These are phyloP conservation scores for Rugalucina vietnamica DNA, from an alignment of 2,888 invertebrate genomes.

Conservation along the genomic window DNA sequence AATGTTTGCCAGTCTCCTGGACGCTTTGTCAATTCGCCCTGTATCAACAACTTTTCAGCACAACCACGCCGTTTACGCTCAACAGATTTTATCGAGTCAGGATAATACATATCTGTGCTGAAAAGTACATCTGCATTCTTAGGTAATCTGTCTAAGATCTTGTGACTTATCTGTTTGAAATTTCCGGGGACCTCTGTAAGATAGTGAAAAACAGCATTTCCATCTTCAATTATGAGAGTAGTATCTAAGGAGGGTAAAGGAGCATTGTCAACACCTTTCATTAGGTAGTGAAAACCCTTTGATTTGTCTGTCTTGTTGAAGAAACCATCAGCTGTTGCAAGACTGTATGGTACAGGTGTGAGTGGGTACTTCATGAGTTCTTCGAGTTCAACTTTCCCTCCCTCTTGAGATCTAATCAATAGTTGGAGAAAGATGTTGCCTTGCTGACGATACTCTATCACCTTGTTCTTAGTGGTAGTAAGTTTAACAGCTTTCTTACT, in stretches of 20 bases:
- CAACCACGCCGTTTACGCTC: constrained; percentile 19
- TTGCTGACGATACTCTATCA: neutral
- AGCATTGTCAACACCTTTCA: neutral
- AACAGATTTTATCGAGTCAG: constrained; percentile 8
- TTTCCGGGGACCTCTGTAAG: constrained; percentile 18
- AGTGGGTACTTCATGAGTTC: constrained; percentile 44
- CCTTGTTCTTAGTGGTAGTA: constrained; percentile 5
- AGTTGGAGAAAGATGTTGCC: constrained; percentile 5
- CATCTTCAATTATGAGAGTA: neutral
- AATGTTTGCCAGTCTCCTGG: constrained; percentile 38
- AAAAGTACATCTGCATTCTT: constrained; percentile 3
- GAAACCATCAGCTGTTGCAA: constrained; percentile 41
- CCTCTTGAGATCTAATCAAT: neutral
- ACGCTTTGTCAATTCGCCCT: constrained; percentile 20
- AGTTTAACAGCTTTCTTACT: neutral
- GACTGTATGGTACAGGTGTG: constrained; percentile 47
- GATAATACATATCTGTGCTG: constrained; percentile 24
- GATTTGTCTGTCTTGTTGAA: constrained; percentile 38
- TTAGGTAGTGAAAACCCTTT: constrained; percentile 22
- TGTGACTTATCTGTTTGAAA: constrained; percentile 13
- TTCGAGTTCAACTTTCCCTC: neutral
- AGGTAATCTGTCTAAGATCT: constrained; percentile 4
- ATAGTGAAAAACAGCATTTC: constrained; percentile 28
- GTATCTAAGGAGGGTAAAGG: neutral
- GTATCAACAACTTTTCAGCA: constrained; percentile 9